Evolutionary conservation across 2,797 vertebrate genomes (phyloP).

Genomic region (Bryconaethiops microstoma): DNA sequence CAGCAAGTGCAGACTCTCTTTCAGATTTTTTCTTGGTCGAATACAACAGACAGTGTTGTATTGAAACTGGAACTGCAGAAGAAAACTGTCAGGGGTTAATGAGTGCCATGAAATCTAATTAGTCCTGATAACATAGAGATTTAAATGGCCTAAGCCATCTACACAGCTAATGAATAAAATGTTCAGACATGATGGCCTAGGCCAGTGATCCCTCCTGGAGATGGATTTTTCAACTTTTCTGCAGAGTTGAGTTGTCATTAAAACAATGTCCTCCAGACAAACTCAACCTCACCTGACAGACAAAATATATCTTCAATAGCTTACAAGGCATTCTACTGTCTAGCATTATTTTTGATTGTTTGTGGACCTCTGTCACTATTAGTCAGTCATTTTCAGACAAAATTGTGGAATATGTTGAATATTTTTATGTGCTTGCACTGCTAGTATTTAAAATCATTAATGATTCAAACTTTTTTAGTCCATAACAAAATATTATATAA

Average conservation of each 20-base stretch:
- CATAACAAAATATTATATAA: no score
- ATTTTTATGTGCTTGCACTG: background rate
- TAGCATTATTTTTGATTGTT: background rate
- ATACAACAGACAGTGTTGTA: slow-evolving; percentile 33
- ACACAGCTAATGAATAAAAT: slow-evolving; percentile 8
- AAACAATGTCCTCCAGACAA: background rate
- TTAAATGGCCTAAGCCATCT: slow-evolving; percentile 39
- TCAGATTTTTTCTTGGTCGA: slow-evolving; percentile 15
- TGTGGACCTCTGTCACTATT: background rate
- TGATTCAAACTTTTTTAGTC: no score
- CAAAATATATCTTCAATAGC: background rate
- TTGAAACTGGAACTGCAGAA: slow-evolving; percentile 26
- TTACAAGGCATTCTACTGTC: background rate
- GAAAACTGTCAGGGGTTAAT: background rate
- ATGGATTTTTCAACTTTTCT: background rate
- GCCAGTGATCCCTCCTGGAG: slow-evolving; percentile 1
- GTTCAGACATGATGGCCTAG: background rate
- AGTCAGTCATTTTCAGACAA: background rate
- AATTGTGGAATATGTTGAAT: background rate
- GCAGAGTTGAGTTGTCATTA: background rate
- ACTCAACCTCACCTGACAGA: background rate
- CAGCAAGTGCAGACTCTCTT: background rate
- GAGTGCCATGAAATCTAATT: slow-evolving; percentile 45
- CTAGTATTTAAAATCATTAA: no score
- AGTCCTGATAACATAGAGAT: slow-evolving; percentile 43